Conservation (phyloP, 2,113 vertebrate genomes). For the Crotophaga sulcirostris region DNA sequence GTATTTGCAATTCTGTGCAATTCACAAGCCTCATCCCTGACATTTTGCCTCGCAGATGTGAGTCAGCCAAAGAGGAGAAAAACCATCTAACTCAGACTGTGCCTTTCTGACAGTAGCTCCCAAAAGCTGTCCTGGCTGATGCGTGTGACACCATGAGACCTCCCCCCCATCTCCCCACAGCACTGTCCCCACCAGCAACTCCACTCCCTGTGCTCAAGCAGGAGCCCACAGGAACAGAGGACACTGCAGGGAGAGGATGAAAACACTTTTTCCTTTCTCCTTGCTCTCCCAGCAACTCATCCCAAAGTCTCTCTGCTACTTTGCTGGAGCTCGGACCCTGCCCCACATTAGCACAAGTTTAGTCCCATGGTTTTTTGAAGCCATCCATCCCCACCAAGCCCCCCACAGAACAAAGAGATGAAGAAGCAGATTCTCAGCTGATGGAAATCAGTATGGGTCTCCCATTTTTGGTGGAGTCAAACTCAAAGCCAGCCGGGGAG, state of each 20-base stretch:
- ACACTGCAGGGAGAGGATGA: neutral
- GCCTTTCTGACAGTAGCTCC: neutral
- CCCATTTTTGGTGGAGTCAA: neutral
- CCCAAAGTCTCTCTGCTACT: neutral
- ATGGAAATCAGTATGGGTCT: neutral
- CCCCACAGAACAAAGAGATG: neutral
- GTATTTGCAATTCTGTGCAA: fast-evolving
- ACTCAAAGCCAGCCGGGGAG: neutral
- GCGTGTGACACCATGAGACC: neutral
- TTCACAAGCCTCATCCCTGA: neutral
- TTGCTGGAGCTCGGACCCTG: neutral
- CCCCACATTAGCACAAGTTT: neutral
- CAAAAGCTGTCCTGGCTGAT: fast-evolving
- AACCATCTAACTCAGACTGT: neutral
- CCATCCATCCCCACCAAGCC: neutral
- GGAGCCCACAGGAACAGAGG: neutral
- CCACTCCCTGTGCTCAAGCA: fast-evolving
- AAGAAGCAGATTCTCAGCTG: neutral
- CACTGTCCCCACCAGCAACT: fast-evolving
- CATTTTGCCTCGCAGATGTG: neutral
- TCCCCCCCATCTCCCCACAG: fast-evolving
- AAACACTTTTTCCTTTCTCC: neutral
- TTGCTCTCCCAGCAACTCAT: neutral
- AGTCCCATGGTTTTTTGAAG: neutral
- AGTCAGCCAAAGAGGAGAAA: neutral